Percentiles rank a stretch among this genome's conserved stretches.
phyloP scores from a whole-genome alignment of 2,797 vertebrate genomes.

The Tokudaia muenninki region DNA sequence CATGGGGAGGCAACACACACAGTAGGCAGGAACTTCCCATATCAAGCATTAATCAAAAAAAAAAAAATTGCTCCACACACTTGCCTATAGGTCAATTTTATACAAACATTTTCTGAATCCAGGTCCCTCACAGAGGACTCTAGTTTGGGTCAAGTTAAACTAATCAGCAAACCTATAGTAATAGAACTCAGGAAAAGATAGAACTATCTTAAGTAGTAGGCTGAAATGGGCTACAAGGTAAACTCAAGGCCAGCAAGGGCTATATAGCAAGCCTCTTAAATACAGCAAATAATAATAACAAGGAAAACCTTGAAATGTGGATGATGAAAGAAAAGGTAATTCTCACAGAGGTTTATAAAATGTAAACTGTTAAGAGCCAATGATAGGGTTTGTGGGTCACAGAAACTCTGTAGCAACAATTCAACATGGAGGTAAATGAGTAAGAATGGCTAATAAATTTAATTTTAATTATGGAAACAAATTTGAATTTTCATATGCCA shows the following conservation, averaged over 20 bases:
- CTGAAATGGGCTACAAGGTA: no score
- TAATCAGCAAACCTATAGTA: not conserved
- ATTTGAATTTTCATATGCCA: conserved; percentile 36
- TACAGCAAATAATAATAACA: not conserved
- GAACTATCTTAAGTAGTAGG: not conserved
- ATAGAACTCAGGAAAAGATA: not conserved
- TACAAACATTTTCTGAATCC: not conserved
- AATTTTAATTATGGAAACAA: conserved; percentile 40
- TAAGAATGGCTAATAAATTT: conserved; percentile 14
- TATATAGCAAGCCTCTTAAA: not conserved
- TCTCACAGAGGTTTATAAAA: not conserved
- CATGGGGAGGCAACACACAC: not conserved
- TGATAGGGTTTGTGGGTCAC: not conserved
- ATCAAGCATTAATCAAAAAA: not conserved
- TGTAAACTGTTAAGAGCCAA: not conserved
- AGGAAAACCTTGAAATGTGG: not conserved
- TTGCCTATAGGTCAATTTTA: not conserved
- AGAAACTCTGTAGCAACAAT: not conserved
- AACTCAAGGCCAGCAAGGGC: not conserved
- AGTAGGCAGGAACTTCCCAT: not conserved
- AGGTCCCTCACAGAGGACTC: not conserved
- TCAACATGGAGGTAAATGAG: not conserved
- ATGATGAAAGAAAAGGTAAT: not conserved
- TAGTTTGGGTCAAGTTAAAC: not conserved
- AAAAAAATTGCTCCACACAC: not conserved